A percentile compares a stretch with the other conserved stretches of the same genome.
phyloP scores from a whole-genome alignment of 1,140 invertebrate genomes.

The Ptiloglossa arizonensis region DNA sequence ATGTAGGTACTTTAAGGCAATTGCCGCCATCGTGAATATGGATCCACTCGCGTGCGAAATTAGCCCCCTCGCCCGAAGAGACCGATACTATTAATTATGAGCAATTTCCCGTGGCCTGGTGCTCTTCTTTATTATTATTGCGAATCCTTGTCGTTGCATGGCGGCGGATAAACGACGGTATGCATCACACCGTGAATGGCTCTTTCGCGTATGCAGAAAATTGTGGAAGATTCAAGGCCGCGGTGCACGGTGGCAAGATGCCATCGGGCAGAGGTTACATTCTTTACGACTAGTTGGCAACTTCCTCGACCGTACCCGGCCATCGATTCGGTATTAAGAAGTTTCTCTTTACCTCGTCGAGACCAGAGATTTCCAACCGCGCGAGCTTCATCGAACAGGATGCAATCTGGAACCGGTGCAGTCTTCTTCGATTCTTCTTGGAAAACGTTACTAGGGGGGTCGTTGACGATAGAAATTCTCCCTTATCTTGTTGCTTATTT shows the following conservation, averaged over 20 bases:
- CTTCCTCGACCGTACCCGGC: constrained; percentile 25
- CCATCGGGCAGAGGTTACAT: neutral
- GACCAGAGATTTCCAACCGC: neutral
- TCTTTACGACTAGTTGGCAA: constrained; percentile 23
- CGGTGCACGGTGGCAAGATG: constrained; percentile 4
- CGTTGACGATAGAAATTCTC: neutral
- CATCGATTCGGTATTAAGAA: constrained; percentile 50
- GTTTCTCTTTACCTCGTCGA: neutral
- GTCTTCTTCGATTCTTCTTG: neutral
- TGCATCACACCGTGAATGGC: neutral
- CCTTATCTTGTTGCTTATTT: neutral
- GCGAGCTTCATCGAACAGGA: neutral
- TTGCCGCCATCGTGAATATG: neutral
- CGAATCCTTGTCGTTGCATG: neutral
- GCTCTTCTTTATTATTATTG: neutral
- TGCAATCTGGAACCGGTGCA: neutral
- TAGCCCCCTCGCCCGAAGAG: neutral
- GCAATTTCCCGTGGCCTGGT: neutral
- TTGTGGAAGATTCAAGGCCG: neutral
- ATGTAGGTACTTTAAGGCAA: neutral
- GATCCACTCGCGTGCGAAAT: neutral
- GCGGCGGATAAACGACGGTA: neutral
- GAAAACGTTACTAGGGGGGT: neutral
- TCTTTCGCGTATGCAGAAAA: too few relatives aligned
- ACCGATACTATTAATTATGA: neutral